Percentiles rank a stretch among this genome's conserved stretches.
These are phyloP conservation scores for Carposina sasakii DNA, from an alignment of 1,140 invertebrate genomes.

Conservation along the genomic window DNA sequence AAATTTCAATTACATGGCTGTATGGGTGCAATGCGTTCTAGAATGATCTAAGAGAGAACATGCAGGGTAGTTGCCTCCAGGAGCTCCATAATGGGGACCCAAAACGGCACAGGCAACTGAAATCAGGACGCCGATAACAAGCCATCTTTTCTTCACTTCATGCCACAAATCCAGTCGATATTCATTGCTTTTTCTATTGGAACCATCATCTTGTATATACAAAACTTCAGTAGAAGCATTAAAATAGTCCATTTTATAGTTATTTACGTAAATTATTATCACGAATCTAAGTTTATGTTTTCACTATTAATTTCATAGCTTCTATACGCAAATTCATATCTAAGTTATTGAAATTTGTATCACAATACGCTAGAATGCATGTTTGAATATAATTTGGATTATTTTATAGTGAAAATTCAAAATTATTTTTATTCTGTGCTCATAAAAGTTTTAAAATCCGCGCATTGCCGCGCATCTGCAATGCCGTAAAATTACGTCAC, in stretches of 20 bases:
- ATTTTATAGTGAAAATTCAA: not conserved
- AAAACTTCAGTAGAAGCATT: slow-evolving; percentile 19
- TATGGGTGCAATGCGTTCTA: slow-evolving; percentile 59
- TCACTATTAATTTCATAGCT: not conserved
- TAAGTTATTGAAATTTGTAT: no score
- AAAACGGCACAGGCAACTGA: slow-evolving; percentile 40
- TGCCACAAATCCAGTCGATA: slow-evolving; percentile 43
- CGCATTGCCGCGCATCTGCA: slow-evolving; percentile 60
- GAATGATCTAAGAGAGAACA: slow-evolving; percentile 49
- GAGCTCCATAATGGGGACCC: slow-evolving; percentile 41
- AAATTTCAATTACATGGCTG: slow-evolving; percentile 47
- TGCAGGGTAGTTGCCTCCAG: slow-evolving; percentile 63
- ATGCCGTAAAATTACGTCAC: no score
- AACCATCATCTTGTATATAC: slow-evolving; percentile 12
- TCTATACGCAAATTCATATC: not conserved
- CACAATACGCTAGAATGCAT: not conserved
- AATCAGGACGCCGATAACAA: slow-evolving; percentile 39
- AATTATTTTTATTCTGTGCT: slow-evolving; percentile 13
- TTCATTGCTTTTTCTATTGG: slow-evolving; percentile 22
- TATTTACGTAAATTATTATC: slow-evolving; percentile 4
- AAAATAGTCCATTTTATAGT: slow-evolving; percentile 21
- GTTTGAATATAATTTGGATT: not conserved
- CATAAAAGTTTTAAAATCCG: slow-evolving; percentile 34
- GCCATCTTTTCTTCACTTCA: slow-evolving; percentile 46
- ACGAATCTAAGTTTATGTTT: not conserved